Percentiles rank a stretch among this genome's conserved stretches.
Conservation (phyloP, 2,888 invertebrate genomes). For the Melinopterus prodromus region DNA sequence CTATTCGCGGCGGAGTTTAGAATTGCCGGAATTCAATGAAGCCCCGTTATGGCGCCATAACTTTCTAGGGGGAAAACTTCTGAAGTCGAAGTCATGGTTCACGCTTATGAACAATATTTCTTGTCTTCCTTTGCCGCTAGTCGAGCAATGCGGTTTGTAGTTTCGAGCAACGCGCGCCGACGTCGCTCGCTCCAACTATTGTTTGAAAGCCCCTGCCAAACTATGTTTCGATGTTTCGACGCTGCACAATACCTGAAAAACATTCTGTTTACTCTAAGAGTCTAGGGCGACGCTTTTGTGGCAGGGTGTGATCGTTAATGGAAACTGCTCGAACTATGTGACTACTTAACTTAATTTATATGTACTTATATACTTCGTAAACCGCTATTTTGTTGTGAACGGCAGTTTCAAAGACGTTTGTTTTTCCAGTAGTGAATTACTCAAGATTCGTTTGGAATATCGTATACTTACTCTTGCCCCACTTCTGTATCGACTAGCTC, state of each 20-base stretch:
- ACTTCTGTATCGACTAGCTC: too few species aligned
- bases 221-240: slow-evolving; percentile 26
- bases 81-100: slow-evolving; percentile 38
- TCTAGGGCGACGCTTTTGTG: neutral
- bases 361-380: neutral
- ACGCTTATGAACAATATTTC: slow-evolving; percentile 38
- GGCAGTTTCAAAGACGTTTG: neutral
- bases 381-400: neutral
- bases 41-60: slow-evolving; percentile 35
- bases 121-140: slow-evolving; percentile 29
- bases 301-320: neutral
- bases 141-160: slow-evolving; percentile 32
- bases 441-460: too few species aligned
- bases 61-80: slow-evolving; percentile 36
- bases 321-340: neutral
- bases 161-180: slow-evolving; percentile 21
- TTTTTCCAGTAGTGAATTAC: too few species aligned
- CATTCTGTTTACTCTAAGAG: neutral
- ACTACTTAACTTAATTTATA: neutral
- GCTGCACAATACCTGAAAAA: slow-evolving; percentile 6
- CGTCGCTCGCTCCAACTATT: slow-evolving; percentile 8
- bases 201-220: slow-evolving; percentile 7
- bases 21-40: slow-evolving; percentile 39
- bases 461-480: too few species aligned
- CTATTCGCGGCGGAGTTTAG: slow-evolving; percentile 36